Base-by-base conservation (phyloP, 2,888 invertebrate genomes). In the Megalurothrips usitatus region DNA sequence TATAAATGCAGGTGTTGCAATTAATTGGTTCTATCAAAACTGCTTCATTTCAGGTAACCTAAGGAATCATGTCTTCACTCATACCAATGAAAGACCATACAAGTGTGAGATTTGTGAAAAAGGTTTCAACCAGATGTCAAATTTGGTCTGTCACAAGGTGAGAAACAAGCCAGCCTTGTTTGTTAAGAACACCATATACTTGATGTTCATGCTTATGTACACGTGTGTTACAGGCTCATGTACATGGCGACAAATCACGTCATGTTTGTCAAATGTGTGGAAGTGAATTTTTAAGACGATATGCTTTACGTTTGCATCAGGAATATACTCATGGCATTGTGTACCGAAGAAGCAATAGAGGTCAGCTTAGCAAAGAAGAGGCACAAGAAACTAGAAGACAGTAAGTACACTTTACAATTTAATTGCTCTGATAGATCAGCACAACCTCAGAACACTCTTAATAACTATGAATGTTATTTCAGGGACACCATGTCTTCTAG, bases 61-160 rank as follows among this genome's bases (percentile, higher is more conserved):
- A 79, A 89, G 93, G 1, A 94, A 94, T 85, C 94, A 94, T 84
- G 89, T 94, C 80, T 94, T 93, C 85, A 94, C 93, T 0, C 94
- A 94, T 85, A 94, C 94, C 12, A 93, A 94, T 85, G 93, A 92
- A 86, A 89, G 94, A 11, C 94, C 94, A 0, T 94, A 94, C 86
- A 92, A 93, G 84, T 94, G 94, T 86, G 92, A 92, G 84, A 88
- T 92, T 79, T 94, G 94, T 86, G 88, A 90, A 82, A 93, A 93
- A 85, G 94, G 94, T 0, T 94, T 94, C 88, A 94, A 94, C 86
- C 94, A 94, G 85, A 93, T 93, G 89, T 94, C 94, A 14, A 94
- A 94, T 87, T 89, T 94, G 81, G 93, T 93, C 85, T 94, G 94
- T 85, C 94, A 94, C 85, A 93, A 93, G 86, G 89, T 92, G 83